Evolutionary conservation across 2,797 vertebrate species (phyloP).

Genomic region (Trachops cirrhosus): DNA sequence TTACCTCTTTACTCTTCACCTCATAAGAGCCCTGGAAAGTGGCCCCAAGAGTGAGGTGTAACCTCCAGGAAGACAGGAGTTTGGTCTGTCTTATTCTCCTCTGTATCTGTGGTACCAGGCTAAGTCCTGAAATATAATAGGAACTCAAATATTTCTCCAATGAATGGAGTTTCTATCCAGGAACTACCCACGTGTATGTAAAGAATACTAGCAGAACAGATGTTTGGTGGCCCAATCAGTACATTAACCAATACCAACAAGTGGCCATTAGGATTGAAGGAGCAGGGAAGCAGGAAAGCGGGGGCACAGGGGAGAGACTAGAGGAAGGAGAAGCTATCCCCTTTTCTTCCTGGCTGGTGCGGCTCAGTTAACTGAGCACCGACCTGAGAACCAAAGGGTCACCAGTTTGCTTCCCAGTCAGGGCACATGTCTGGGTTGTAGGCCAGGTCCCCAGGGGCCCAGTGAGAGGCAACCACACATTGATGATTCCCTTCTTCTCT

Average conservation of each 20-base stretch:
- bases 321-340: not conserved
- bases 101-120: not conserved
- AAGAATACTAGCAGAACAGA: not conserved
- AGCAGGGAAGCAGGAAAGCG: not conserved
- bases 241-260: constrained; percentile 13
- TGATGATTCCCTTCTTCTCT: too few relatives aligned
- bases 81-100: not conserved
- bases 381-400: too few relatives aligned
- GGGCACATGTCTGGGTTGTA: too few relatives aligned
- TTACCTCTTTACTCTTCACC: not conserved
- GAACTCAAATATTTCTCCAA: not conserved
- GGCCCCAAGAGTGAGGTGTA: not conserved
- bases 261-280: not conserved
- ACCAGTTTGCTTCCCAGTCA: too few relatives aligned
- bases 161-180: not conserved
- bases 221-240: not conserved
- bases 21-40: not conserved
- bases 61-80: not conserved
- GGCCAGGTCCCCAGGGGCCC: too few relatives aligned
- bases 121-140: not conserved
- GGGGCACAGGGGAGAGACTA: not conserved
- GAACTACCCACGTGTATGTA: not conserved
- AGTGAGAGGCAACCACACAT: too few relatives aligned
- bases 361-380: too few relatives aligned
- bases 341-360: not conserved